Conservation (phyloP, 1,140 invertebrate genomes). For the Dinoponera quadriceps region DNA sequence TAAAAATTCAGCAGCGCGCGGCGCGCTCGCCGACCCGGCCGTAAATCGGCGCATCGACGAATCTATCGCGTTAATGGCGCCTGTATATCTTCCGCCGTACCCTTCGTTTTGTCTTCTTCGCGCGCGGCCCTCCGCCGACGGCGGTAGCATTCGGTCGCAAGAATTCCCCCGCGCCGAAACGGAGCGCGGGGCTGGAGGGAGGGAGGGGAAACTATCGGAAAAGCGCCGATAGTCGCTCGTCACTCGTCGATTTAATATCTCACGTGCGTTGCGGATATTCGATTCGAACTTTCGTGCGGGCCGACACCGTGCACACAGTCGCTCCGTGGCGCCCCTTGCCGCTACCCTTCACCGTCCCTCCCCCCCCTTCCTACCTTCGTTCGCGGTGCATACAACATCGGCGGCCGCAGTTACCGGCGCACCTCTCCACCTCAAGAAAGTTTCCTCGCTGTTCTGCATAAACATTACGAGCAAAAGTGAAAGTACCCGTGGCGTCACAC, state of each 20-base stretch:
- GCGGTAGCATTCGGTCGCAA: slow-evolving; percentile 20
- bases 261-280: slow-evolving; percentile 64
- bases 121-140: background rate
- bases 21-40: slow-evolving; percentile 11
- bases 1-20: slow-evolving; percentile 34
- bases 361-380: too few relatives aligned
- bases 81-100: too few relatives aligned
- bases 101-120: background rate
- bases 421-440: slow-evolving; percentile 78
- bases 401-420: slow-evolving; percentile 69
- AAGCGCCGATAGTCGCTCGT: slow-evolving; percentile 50
- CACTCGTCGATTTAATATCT: slow-evolving; percentile 71
- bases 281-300: slow-evolving; percentile 69
- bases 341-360: background rate
- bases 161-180: slow-evolving; percentile 21
- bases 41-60: slow-evolving; percentile 26
- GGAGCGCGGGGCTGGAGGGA: too few relatives aligned
- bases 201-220: slow-evolving; percentile 38
- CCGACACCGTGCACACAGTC: slow-evolving; percentile 50
- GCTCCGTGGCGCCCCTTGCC: slow-evolving; percentile 22
- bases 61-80: slow-evolving; percentile 18
- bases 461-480: slow-evolving; percentile 84
- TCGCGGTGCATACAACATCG: slow-evolving; percentile 48
- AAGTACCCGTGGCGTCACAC: slow-evolving; percentile 81
- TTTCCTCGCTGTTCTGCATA: slow-evolving; percentile 84